Base-by-base conservation (phyloP, 2,797 vertebrate genomes). In the Hyperoplus immaculatus region DNA sequence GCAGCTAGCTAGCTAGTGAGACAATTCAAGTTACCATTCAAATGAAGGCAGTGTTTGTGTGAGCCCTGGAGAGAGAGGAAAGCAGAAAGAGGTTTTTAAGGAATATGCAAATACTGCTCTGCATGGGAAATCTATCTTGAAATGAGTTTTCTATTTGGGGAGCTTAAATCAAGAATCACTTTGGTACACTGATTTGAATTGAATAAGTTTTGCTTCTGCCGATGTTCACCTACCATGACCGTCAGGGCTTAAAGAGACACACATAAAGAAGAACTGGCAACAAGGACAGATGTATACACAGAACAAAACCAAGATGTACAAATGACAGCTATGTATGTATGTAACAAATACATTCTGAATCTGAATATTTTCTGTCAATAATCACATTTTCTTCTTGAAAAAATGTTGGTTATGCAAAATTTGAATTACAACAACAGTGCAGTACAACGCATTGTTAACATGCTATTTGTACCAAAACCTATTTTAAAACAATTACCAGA, bases 131-230 rank as follows among this genome's bases (percentile, higher is more conserved):
- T 96, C 93, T 95, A 94, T 92, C 90, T 92, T 94, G 93, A 95
- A 97, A 95, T 94, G 95, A 96, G 95, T 91, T 95, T 95, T 97
- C 95, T 94, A 96, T 97, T 96, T 96, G 93, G 89, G 90, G 86
- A 96, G 94, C 93, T 96, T 96, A 95, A 94, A 96, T 95, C 94
- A 94, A 96, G 93, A 97, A 94, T 93, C 92, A 89, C 90, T 92
- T 94, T 90, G 92, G 87, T 55, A 70, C 69, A 82, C 84, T 83
- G 68, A 84, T 86, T 78, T 73, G 72, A 80, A 78, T 56, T 80
- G 71, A 89, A 82, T 83, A 72, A 47, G 64, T 83, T 92, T 72
- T 41, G 58, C 64, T 73, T 51, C 45, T 55, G 80, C 54, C 6
- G 55, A 81, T 76, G 76, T 78, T 80, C 78, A 85, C 77, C 81